These are phyloP conservation scores for Muricea muricata DNA, from an alignment of 92 coral and sea anemone genomes.

Conservation along the genomic window DNA sequence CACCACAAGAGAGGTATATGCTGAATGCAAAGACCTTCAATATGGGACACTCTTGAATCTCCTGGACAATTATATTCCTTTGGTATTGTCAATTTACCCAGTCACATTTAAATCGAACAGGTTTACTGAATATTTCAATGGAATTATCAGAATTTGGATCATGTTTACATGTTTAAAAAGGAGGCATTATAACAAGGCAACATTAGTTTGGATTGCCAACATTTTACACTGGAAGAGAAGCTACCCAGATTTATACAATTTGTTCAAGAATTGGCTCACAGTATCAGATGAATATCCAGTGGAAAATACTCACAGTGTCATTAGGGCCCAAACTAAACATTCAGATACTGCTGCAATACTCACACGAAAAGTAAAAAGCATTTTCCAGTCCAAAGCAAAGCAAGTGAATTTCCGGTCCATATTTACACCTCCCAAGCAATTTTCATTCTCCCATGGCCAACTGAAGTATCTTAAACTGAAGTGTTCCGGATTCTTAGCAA, in stretches of 20 bases:
- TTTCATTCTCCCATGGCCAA: conserved; percentile 52
- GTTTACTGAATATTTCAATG: conserved; percentile 49
- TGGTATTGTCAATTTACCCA: conserved; percentile 58
- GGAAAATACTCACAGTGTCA: conserved; percentile 55
- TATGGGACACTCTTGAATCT: conserved; percentile 52
- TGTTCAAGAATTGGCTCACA: conserved; percentile 37
- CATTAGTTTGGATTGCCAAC: conserved; percentile 64
- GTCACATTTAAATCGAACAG: conserved; percentile 53
- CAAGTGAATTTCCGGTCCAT: conserved; percentile 44
- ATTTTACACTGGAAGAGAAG: conserved; percentile 56
- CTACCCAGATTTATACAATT: conserved; percentile 38
- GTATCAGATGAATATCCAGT: conserved; percentile 68
- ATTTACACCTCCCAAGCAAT: conserved; percentile 50
- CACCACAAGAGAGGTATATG: conserved; percentile 20
- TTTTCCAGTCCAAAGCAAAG: conserved; percentile 59
- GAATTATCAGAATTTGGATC: conserved; percentile 60
- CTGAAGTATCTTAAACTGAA: conserved; percentile 46
- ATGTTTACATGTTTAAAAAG: conserved; percentile 58
- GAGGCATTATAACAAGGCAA: conserved; percentile 68
- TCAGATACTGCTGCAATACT: conserved; percentile 59
- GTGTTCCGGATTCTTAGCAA: conserved; percentile 45
- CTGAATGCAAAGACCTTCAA: conserved; percentile 45
- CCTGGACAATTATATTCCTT: conserved; percentile 54
- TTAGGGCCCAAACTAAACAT: conserved; percentile 51
- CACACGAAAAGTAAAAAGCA: conserved; percentile 46